Evolutionary conservation across 2,797 vertebrate species (phyloP).

Genomic region (Phyllotis vaccarum): DNA sequence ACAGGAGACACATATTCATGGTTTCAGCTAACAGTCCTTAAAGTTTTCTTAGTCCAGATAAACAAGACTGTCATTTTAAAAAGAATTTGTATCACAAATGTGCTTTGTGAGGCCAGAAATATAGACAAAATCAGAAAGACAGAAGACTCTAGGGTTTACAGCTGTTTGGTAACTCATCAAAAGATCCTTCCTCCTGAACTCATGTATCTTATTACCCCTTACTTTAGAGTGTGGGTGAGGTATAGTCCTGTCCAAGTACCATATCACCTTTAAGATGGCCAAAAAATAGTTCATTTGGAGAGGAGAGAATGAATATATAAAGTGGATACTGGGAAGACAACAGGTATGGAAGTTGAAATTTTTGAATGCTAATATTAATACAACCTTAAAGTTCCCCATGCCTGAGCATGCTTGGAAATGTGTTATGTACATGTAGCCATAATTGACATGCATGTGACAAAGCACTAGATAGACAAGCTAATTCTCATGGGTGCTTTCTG

Average conservation of each 20-base stretch:
- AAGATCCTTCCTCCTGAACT: neutral
- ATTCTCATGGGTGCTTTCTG: neutral
- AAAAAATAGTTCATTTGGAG: neutral
- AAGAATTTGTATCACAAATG: neutral
- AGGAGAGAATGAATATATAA: neutral
- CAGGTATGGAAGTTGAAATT: neutral
- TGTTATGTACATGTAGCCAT: neutral
- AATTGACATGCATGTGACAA: neutral
- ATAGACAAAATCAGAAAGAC: neutral
- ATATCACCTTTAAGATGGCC: neutral
- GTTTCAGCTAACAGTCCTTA: conserved; percentile 42
- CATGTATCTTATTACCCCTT: conserved; percentile 16
- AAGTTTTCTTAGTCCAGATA: conserved; percentile 45
- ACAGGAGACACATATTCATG: conserved; percentile 50
- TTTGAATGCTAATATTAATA: conserved; percentile 6
- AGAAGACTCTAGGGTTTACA: neutral
- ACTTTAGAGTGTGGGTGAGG: neutral
- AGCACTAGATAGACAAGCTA: neutral
- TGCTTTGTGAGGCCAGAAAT: neutral
- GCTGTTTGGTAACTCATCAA: neutral
- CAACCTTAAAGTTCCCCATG: neutral
- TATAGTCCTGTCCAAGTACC: conserved; percentile 13
- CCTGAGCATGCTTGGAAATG: neutral
- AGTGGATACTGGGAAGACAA: conserved; percentile 20
- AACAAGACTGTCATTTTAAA: neutral